Evolutionary conservation across 2,797 vertebrate genomes (phyloP), one percentile per base, ranked within the genome.

Genomic region (Darevskia nairensis): DNA sequence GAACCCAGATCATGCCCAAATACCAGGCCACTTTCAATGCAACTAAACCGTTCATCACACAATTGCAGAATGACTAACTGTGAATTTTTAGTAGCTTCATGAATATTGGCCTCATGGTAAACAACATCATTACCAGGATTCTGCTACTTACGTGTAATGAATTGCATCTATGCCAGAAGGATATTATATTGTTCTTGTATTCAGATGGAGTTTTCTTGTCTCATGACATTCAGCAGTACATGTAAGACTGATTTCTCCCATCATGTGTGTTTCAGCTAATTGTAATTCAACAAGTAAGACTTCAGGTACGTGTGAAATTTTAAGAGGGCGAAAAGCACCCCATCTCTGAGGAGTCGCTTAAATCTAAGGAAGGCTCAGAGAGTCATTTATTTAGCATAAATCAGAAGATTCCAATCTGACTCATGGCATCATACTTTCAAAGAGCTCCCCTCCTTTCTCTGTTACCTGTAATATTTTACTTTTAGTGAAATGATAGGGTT

Each of bases 371-470:
- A 86, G 78, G 64, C 86, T 86, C 80, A 82, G 84, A 92, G 89
- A 87, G 77, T 93, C 91, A 89, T 64, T 90, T 90, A 41, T 79
- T 94, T 91, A 90, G 86, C 93, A 92, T 94, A 92, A 94, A 91
- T 92, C 86, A 41, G 50, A 81, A 90, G 82, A 89, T 92, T 89
- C 90, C 61, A 85, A 32, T 68, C 77, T 87, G 44, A 76, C 59
- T 80, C 82, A 59, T 2, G 15, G 61, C 86, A 93, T 94, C 93
- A 84, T 89, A 84, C 80, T 95, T 95, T 88, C 91, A 95, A 4
- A 91, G 85, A 92, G 81, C 81, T 80, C 89, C 72, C 0, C 75
- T 80, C 75, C 6, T 46, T 44, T 68, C 11, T 61, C 32, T 68
- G 19, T 46, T 78, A 86, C 74, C 66, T 78, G 44, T 88, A 80